These are phyloP conservation scores for Orthosia incerta DNA, from an alignment of 2,888 invertebrate species.

Conservation along the genomic window DNA sequence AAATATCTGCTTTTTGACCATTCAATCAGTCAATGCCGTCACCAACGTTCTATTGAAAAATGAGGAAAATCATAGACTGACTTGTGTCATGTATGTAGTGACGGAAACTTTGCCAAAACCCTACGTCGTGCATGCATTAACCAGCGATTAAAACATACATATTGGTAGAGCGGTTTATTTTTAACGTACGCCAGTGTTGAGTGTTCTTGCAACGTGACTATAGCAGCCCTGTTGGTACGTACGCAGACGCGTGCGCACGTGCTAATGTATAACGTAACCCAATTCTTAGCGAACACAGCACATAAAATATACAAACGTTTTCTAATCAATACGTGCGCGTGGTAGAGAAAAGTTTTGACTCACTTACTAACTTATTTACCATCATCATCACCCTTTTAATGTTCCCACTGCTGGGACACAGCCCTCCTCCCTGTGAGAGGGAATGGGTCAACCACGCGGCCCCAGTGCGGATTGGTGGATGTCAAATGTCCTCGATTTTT, in stretches of 20 bases:
- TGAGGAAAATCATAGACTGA: not conserved
- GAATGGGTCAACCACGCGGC: too few relatives aligned
- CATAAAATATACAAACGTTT: not conserved
- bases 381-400: too few relatives aligned
- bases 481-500: too few relatives aligned
- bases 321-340: too few relatives aligned
- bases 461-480: too few relatives aligned
- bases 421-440: too few relatives aligned
- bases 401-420: too few relatives aligned
- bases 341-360: not conserved
- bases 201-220: constrained; percentile 51
- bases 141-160: constrained; percentile 8
- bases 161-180: constrained; percentile 41
- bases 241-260: constrained; percentile 52
- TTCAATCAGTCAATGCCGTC: not conserved
- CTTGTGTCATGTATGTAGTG: not conserved
- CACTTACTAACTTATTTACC: not conserved
- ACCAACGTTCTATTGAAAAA: not conserved
- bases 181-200: constrained; percentile 18
- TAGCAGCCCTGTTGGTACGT: constrained; percentile 38
- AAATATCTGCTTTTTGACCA: not conserved
- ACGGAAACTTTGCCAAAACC: constrained; percentile 8
- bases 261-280: constrained; percentile 43
- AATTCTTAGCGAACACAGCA: constrained; percentile 31
- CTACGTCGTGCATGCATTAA: not conserved